phyloP scores from a whole-genome alignment of 2,797 vertebrate genomes.

The Eulemur mongoz region DNA sequence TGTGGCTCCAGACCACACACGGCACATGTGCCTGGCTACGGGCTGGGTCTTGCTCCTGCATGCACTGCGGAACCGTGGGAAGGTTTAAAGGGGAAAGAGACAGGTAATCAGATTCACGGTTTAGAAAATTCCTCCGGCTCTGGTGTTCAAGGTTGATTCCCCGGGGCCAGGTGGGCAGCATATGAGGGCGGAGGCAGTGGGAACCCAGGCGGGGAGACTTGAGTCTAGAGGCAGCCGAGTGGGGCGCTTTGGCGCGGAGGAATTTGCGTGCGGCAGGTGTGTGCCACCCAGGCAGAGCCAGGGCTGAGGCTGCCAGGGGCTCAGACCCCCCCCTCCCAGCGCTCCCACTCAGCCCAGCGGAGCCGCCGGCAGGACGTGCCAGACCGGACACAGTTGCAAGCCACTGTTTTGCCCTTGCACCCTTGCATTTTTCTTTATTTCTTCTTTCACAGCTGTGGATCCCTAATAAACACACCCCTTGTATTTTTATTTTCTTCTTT shows the following conservation, averaged over 20 bases:
- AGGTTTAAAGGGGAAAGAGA: neutral
- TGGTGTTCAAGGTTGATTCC: neutral
- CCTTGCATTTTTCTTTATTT: neutral
- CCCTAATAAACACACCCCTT: too few species aligned
- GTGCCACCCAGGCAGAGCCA: neutral
- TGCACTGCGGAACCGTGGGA: neutral
- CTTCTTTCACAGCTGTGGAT: neutral
- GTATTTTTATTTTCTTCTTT: neutral
- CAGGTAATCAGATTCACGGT: neutral
- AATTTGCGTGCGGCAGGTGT: rapidly evolving
- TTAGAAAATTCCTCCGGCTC: neutral
- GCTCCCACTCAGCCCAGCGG: rapidly evolving
- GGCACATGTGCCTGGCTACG: neutral
- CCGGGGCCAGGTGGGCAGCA: neutral
- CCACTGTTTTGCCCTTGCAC: neutral
- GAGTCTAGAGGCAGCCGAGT: neutral
- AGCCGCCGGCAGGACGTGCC: neutral
- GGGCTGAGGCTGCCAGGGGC: neutral
- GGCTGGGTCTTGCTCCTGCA: neutral
- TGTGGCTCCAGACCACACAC: neutral
- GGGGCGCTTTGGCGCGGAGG: rapidly evolving
- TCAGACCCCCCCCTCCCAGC: rapidly evolving
- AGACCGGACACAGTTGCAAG: neutral
- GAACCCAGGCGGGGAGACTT: neutral
- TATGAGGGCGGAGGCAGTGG: neutral